A percentile compares a stretch with the other conserved stretches of the same genome.
These are phyloP conservation scores for Hemichromis elongatus DNA, from an alignment of 2,113 vertebrate genomes.

Conservation along the genomic window DNA sequence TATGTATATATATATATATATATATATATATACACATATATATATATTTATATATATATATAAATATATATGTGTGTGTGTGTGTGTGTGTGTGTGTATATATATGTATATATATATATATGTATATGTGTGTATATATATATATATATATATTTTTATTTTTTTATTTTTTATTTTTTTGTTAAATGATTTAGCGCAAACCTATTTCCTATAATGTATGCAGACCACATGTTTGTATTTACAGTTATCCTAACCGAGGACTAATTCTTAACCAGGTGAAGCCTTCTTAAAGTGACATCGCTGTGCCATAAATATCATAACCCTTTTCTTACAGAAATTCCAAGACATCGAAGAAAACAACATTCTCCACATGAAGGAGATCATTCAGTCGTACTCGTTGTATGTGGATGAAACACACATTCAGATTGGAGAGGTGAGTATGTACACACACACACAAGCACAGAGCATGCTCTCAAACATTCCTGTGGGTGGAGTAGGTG, in stretches of 20 bases:
- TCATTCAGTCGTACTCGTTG: conserved; percentile 87
- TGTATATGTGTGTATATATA: too few species aligned
- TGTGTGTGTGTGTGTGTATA: too few species aligned
- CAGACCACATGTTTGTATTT: background rate
- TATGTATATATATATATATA: too few species aligned
- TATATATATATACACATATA: too few species aligned
- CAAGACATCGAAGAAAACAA: conserved; percentile 96
- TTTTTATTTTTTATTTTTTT: background rate
- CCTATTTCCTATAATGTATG: background rate
- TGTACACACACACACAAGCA: background rate
- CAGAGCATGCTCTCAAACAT: conserved; percentile 10
- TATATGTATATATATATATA: too few species aligned
- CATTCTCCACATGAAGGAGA: conserved; percentile 91
- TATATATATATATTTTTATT: too few species aligned
- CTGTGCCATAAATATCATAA: background rate
- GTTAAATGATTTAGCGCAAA: background rate
- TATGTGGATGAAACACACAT: conserved; percentile 89
- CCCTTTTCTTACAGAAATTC: conserved; percentile 84
- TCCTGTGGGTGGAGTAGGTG: conserved; percentile 50
- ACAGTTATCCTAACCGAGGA: background rate
- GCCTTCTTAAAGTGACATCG: background rate
- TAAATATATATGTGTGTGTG: too few species aligned
- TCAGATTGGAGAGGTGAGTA: conserved; percentile 90
- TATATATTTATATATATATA: too few species aligned
- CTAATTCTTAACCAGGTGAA: background rate